Evolutionary conservation across 2,113 vertebrate genomes (phyloP), one percentile per base, ranked within the genome.

Genomic region (Daphoenositta chrysoptera): DNA sequence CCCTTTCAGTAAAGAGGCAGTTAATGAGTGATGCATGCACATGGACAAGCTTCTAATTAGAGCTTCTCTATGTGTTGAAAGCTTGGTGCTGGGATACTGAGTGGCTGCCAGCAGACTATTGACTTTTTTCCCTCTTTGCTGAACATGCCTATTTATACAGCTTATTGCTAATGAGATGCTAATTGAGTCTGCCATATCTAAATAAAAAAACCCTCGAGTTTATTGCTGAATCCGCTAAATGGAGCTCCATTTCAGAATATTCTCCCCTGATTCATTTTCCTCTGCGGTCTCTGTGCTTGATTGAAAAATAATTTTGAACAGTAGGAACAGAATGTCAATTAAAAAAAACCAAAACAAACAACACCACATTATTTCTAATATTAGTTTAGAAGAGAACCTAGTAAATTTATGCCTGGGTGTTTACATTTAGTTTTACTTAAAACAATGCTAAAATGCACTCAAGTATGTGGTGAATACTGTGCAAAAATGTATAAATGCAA

Each of bases 1-100:
- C 93, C 64, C 73, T 71, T 92, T 98, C 94, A 97, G 94, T 88
- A 94, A 95, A 97, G 84, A 96, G 97, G 96, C 94, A 97, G 95
- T 94, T 97, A 97, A 97, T 97, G 95, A 97, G 96, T 93, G 94
- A 94, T 94, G 70, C 64, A 78, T 60, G 79, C 82, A 91, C 89
- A 96, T 81, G 91, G 93, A 96, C 96, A 95, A 94, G 92, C 86
- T 97, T 91, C 93, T 96, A 96, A 97, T 96, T 97, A 96, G 63
- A 78, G 91, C 42, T 91, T 94, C 93, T 87, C 57, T 77, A 68
- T 95, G 82, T 91, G 85, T 84, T 93, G 71, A 96, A 89, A 94
- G 83, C 76, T 93, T 79, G n/a, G 54, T 88, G 66, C 90, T 92
- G 64, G 89, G 91, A 87, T 90, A 92, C 78, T 83, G 84, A 93